Percentiles rank a stretch among this genome's conserved stretches.
Conservation (phyloP, 2,113 vertebrate species). For the Hassar affinis region DNA sequence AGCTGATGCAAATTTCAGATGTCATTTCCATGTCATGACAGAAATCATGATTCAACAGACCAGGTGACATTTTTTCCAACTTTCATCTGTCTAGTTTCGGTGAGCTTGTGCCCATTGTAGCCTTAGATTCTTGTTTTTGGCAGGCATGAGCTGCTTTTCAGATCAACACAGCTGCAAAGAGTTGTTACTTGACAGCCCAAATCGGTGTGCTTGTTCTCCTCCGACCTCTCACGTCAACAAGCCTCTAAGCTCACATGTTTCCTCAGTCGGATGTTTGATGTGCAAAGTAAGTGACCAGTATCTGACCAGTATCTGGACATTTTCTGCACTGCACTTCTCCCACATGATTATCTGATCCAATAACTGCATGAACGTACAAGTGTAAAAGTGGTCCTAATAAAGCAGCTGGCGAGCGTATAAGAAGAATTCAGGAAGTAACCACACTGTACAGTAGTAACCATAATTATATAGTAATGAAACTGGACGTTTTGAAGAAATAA, state of each 20-base stretch:
- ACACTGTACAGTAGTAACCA: not conserved
- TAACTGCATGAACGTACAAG: not conserved
- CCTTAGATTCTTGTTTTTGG: not conserved
- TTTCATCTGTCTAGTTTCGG: not conserved
- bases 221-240: not conserved
- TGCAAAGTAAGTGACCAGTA: not conserved
- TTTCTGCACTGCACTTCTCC: not conserved
- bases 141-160: not conserved
- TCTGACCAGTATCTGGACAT: not conserved
- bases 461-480: not conserved
- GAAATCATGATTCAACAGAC: not conserved
- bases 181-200: not conserved
- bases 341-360: not conserved
- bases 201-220: not conserved
- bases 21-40: not conserved
- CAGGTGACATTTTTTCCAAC: not conserved
- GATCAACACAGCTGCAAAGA: not conserved
- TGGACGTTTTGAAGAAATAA: not conserved
- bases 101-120: not conserved
- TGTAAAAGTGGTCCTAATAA: not conserved
- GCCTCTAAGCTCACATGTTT: not conserved
- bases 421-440: not conserved
- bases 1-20: not conserved
- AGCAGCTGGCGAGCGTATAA: not conserved
- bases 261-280: not conserved